A percentile compares a stretch with the other conserved stretches of the same genome.
Evolutionary conservation across 2,113 vertebrate species (phyloP).

Genomic region (Oceanites oceanicus): DNA sequence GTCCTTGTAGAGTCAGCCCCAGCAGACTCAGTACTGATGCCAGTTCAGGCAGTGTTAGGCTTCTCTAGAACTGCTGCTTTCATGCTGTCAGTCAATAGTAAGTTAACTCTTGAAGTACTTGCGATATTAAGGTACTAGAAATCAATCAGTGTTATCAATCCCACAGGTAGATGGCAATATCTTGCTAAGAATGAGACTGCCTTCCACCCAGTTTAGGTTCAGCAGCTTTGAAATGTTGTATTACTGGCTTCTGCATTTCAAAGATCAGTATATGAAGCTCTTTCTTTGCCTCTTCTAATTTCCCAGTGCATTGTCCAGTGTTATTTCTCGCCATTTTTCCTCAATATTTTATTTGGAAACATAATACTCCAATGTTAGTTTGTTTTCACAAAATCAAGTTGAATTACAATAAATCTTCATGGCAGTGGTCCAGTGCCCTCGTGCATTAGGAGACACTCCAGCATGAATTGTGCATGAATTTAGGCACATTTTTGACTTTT

Average conservation of each 20-base stretch:
- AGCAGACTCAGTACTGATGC: accelerated
- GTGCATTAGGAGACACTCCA: background rate
- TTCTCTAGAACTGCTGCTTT: background rate
- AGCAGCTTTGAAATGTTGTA: background rate
- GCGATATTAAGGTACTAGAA: background rate
- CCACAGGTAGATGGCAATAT: background rate
- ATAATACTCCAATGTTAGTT: background rate
- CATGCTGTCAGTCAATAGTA: background rate
- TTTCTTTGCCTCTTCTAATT: background rate
- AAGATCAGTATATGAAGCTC: background rate
- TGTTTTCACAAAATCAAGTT: background rate
- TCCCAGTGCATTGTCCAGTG: background rate
- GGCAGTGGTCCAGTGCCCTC: background rate
- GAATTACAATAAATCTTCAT: background rate
- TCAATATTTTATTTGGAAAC: background rate
- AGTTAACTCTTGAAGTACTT: background rate
- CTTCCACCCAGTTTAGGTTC: background rate
- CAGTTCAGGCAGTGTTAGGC: background rate
- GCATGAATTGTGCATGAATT: background rate
- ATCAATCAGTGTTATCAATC: background rate
- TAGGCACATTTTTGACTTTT: background rate
- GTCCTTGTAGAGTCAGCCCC: background rate
- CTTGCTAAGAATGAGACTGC: background rate
- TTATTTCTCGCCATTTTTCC: background rate
- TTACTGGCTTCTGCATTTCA: background rate